Evolutionary conservation across 2,797 vertebrate genomes (phyloP).

Genomic region (Mycteria americana): DNA sequence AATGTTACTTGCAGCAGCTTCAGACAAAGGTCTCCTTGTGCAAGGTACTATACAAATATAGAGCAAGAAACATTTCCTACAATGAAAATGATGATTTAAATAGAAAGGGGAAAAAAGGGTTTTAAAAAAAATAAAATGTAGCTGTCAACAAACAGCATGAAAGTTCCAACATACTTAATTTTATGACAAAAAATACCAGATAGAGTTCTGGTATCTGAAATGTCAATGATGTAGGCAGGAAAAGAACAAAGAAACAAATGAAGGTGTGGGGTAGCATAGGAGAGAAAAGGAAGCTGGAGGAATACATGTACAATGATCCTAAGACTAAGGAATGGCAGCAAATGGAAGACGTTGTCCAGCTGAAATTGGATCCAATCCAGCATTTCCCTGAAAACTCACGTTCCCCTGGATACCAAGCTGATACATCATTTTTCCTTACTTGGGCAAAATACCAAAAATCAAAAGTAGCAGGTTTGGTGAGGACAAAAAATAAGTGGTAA

Average conservation of each 20-base stretch:
- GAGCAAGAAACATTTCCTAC: background rate
- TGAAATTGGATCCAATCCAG: background rate
- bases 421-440: background rate
- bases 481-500: background rate
- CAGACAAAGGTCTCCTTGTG: background rate
- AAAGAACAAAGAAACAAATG: background rate
- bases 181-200: background rate
- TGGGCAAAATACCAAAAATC: background rate
- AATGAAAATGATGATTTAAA: background rate
- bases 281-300: background rate
- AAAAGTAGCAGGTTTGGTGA: background rate
- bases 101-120: background rate
- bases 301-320: background rate
- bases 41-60: background rate
- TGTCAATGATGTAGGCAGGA: background rate
- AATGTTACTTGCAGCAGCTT: background rate
- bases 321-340: background rate
- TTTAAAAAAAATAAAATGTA: background rate
- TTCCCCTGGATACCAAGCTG: background rate
- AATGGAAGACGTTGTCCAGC: background rate
- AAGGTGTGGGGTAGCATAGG: background rate
- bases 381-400: background rate
- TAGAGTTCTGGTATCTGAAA: background rate
- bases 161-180: background rate
- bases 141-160: background rate